Base-by-base conservation (phyloP, 92 coral and sea anemone genomes). In the Bergia puertoricense region DNA sequence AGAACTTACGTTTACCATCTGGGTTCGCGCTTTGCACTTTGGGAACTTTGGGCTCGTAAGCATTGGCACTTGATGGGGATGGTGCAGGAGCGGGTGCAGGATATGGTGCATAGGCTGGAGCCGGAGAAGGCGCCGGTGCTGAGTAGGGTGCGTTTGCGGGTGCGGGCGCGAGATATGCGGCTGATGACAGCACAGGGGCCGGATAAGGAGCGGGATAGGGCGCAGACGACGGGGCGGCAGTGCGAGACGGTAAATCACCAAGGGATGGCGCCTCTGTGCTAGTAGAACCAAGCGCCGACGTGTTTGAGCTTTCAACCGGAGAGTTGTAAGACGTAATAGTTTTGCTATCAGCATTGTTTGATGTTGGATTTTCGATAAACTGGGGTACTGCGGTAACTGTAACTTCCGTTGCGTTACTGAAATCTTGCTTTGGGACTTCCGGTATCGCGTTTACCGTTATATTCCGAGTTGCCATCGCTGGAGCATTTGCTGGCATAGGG, bases 41-140 rank as follows among this genome's bases (percentile, higher is more conserved):
- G 8, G 87, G 78, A 8, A 69, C 67, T 18, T 45, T 44, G 44
- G 78, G 87, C 45, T 84, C 79, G 15, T 69, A 68, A 71, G 87
- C 79, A 84, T 80, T 80, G 85, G 69, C 83, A 50, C 77, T 79
- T 67, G 75, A 86, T 82, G 54, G 84, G 81, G 90, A 39, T 44
- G 91, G 91, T 6, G 92, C 89, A 36, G 95, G 94, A 48, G 89
- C 77, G 54, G 94, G 91, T 83, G 91, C 88, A 62, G 94, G 92
- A 81, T 88, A 91, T 20, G 95, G 91, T 45, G 92, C 94, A 77
- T 82, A 85, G 72, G 88, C 30, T 22, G 96, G 93, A 9, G 93
- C 90, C 20, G 66, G 72, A 30, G 41, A 43, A 5, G 92, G 94
- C 22, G 86, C 79, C 0, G 90, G 86, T 73, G 92, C 90, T 14